phyloP scores from a whole-genome alignment of 1,140 invertebrate species.

The Hydropsyche tenuis region DNA sequence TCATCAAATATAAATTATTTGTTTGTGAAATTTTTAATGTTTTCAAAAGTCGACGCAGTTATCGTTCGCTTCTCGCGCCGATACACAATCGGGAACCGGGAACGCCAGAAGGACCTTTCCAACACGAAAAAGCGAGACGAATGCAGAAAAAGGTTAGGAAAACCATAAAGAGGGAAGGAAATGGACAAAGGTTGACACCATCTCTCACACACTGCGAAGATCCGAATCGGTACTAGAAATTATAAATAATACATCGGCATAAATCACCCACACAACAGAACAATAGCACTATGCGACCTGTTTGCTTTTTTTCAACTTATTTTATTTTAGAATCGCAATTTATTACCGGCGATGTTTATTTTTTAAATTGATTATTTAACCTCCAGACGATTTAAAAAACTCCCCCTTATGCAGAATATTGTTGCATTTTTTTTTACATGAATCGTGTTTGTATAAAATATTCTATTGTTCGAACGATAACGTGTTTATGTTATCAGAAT shows the following conservation, averaged over 20 bases:
- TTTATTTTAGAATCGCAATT: conserved; percentile 20
- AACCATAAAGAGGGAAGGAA: background rate
- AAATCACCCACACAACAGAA: conserved; percentile 24
- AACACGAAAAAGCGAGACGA: background rate
- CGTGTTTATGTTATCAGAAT: too few species aligned
- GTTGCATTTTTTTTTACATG: background rate
- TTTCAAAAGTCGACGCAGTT: conserved; percentile 19
- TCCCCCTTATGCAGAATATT: background rate
- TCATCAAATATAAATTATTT: too few species aligned
- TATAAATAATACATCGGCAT: conserved; percentile 30
- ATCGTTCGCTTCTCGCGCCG: conserved; percentile 17
- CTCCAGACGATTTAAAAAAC: conserved; percentile 7
- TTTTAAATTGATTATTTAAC: conserved; percentile 22
- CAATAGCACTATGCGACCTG: background rate
- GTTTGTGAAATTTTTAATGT: too few species aligned
- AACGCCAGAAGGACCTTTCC: background rate
- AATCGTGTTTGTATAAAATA: too few species aligned
- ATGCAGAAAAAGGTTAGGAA: background rate
- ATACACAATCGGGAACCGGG: conserved; percentile 24
- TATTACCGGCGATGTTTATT: conserved; percentile 19
- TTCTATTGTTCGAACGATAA: too few species aligned
- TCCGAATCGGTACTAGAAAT: conserved; percentile 36
- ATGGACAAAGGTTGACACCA: conserved; percentile 32
- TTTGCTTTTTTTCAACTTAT: conserved; percentile 1
- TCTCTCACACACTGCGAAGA: conserved; percentile 18